phyloP scores from a whole-genome alignment of 2,797 vertebrate species.

The Denticeps clupeoides region DNA sequence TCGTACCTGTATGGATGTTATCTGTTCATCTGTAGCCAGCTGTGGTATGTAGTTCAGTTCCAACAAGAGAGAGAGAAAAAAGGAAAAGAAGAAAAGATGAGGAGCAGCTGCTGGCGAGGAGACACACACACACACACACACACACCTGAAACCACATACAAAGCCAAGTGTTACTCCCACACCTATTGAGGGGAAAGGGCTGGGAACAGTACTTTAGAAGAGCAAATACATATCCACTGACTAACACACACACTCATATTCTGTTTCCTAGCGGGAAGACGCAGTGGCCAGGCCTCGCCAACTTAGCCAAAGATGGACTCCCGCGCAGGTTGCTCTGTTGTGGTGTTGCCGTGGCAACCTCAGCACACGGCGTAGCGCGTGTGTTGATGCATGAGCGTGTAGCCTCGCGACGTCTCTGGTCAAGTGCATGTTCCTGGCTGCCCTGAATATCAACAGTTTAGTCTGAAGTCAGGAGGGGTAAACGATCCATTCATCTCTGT shows the following conservation, averaged over 20 bases:
- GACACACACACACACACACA: conserved; percentile 5
- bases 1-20: conserved; percentile 39
- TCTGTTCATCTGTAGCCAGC: conserved; percentile 37
- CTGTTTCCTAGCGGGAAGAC: background rate
- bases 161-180: background rate
- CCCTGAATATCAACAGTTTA: conserved; percentile 19
- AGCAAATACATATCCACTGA: conserved; percentile 7
- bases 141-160: conserved; percentile 9
- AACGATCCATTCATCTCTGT: background rate
- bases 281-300: background rate
- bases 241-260: conserved; percentile 3
- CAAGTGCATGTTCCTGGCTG: conserved; percentile 11
- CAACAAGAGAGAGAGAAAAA: background rate
- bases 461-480: conserved; percentile 18
- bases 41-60: conserved; percentile 39
- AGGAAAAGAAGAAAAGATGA: background rate
- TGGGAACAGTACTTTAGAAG: background rate
- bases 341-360: background rate
- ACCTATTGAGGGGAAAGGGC: background rate
- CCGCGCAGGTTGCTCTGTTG: background rate
- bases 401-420: conserved; percentile 9
- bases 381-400: background rate
- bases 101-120: background rate
- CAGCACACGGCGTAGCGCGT: background rate
- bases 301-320: background rate